Conservation (phyloP, 2,113 vertebrate genomes). For the Apeltes quadracus region DNA sequence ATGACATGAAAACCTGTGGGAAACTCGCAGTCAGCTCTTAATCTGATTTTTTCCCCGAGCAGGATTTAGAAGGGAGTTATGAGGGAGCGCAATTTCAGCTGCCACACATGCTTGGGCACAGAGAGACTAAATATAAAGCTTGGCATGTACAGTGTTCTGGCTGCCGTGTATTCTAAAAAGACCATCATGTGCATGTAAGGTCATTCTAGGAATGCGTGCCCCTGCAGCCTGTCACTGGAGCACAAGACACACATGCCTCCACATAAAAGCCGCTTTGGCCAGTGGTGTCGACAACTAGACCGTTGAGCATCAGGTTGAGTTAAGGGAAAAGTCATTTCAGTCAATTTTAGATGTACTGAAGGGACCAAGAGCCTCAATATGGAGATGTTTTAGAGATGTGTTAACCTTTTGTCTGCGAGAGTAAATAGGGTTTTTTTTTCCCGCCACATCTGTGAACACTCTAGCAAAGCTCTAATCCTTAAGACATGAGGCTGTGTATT, state of each 20-base stretch:
- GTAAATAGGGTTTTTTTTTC: slow-evolving; percentile 36
- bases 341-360: neutral
- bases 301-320: slow-evolving; percentile 22
- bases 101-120: slow-evolving; percentile 64
- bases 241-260: slow-evolving; percentile 61
- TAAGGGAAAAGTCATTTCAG: neutral
- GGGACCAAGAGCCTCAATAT: slow-evolving; percentile 17
- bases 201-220: slow-evolving; percentile 52
- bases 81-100: slow-evolving; percentile 72
- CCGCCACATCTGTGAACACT: slow-evolving; percentile 67
- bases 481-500: slow-evolving; percentile 35
- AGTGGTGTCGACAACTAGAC: slow-evolving; percentile 42
- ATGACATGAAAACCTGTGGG: slow-evolving; percentile 61
- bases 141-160: slow-evolving; percentile 68
- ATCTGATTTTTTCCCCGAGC: slow-evolving; percentile 43
- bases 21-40: slow-evolving; percentile 66
- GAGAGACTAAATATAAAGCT: slow-evolving; percentile 79
- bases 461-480: slow-evolving; percentile 27
- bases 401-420: slow-evolving; percentile 24
- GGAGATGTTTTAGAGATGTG: slow-evolving; percentile 25
- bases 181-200: slow-evolving; percentile 53
- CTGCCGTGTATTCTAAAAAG: slow-evolving; percentile 61
- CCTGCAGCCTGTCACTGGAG: slow-evolving; percentile 56
- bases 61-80: slow-evolving; percentile 41
- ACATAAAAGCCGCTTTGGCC: slow-evolving; percentile 35